Base-by-base conservation (phyloP, 2,888 invertebrate genomes). In the Drosophila incognita region DNA sequence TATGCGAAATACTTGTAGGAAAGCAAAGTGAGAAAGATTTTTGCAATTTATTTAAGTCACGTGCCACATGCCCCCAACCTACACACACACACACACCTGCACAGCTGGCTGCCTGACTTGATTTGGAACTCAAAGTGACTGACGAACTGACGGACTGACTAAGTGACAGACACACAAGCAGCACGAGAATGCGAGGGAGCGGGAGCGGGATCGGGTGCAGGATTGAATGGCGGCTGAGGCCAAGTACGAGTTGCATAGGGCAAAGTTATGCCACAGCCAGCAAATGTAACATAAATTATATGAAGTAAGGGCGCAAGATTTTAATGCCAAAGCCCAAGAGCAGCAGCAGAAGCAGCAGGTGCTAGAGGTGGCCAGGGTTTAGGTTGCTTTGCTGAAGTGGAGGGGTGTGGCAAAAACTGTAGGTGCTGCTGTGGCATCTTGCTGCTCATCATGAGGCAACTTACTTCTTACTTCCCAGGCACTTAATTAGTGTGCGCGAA, bases 31-130 rank as follows among this genome's bases (percentile, higher is more conserved):
- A 81, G 75, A 81, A 86, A 87, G 88, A 87, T 86, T 86, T 86
- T 88, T 88, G 88, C 88, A 86, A 88, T 86, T 86, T 86, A 86
- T 86, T 88, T 86, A 85, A 86, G 86, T 86, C 86, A 86, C 86
- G 86, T 86, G 85, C 87, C 85, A 85, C 87, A 82, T 87, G 48
- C 70, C 49, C 15, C 53, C 53, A 33, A 53, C 69, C 31, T 36
- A 68, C 57, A 61, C 40, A 69, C 46, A 51, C n/a, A 38, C 56
- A 40, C 48, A 61, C 35, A 35, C 15, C 33, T 65, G 60, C 35
- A 63, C 29, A 53, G 57, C 62, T 60, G 38, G 52, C 65, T 74
- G 79, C 60, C 68, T 71, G 75, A 82, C 85, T 87, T 85, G 85
- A 85, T 85, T 87, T 85, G 85, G 81, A 87, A 76, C 85, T 85